phyloP scores from a whole-genome alignment of 1,140 invertebrate genomes.

The Drosophila kepulauana region DNA sequence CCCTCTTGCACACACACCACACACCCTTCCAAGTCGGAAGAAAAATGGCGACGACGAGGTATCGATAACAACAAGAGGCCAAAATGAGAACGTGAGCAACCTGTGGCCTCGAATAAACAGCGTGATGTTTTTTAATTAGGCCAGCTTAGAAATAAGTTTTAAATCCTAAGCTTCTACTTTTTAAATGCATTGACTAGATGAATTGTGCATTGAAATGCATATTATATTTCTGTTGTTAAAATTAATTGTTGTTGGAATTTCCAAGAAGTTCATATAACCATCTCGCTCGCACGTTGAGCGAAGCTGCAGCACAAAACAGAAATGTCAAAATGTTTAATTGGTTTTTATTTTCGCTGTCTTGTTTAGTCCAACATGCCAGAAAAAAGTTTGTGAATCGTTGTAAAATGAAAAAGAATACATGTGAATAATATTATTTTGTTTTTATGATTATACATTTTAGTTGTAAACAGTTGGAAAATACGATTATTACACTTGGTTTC shows the following conservation, averaged over 20 bases:
- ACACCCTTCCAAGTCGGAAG: conserved; percentile 65
- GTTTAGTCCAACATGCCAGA: not conserved
- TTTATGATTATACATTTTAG: conserved; percentile 9
- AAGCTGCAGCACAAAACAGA: conserved; percentile 56
- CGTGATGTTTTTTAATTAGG: not conserved
- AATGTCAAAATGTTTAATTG: conserved; percentile 52
- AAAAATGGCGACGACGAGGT: conserved; percentile 81
- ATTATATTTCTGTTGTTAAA: conserved; percentile 57
- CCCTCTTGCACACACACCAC: conserved; percentile 58
- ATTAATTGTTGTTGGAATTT: conserved; percentile 79
- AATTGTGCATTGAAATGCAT: conserved; percentile 22
- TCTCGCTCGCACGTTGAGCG: conserved; percentile 51
- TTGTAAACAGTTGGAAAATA: conserved; percentile 10
- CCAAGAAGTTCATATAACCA: conserved; percentile 63
- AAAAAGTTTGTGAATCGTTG: not conserved
- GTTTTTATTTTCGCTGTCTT: conserved; percentile 17
- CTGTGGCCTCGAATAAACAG: conserved; percentile 43
- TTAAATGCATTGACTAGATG: conserved; percentile 7
- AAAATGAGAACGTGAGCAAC: conserved; percentile 67
- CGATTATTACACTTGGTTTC: too few species aligned
- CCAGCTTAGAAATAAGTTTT: too few species aligned
- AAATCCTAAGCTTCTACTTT: not conserved
- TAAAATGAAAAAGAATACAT: not conserved
- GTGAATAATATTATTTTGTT: not conserved
- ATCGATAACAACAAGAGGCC: conserved; percentile 72